Base-by-base conservation (phyloP, 2,113 vertebrate genomes). In the Paratilapia polleni region DNA sequence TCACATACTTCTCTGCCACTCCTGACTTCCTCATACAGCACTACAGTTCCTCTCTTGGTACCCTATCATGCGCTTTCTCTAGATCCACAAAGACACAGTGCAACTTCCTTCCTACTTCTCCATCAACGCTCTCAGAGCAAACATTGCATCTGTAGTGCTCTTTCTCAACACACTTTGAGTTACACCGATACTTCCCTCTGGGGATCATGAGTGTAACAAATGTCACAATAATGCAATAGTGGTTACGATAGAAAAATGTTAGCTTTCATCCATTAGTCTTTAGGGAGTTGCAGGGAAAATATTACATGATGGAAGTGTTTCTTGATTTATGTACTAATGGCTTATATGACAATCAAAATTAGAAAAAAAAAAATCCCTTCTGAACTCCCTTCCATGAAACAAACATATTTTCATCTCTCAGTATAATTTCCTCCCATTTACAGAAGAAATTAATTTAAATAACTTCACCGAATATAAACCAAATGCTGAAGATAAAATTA, bases 401-500 rank as follows among this genome's bases (percentile, higher is more conserved):
- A 34, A n/a, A 19, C n/a, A 8, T 19, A 5, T n/a, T 52, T 31
- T 54, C 52, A 34, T 79, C 22, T 70, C 5, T 28, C 26, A 47
- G 49, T 8, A 57, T 19, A 41, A 19, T 5, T 66, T 59, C 19
- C 26, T 56, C n/a, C 20, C 19, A 41, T 58, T 52, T 54, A 57
- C 38, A 41, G 22, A 58, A 61, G 38, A 31, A 22, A 70, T 19
- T 26, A 3, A 80, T 85, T 54, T 54, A 14, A 85, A 52, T 64
- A 59, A 38, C 60, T 38, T 64, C 41, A 17, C 17, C 41, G 1
- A 58, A 49, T 36, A 36, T 77, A 68, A 52, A 54, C 63, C 2
- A 66, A 11, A 38, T 81, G 54, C 78, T 60, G 59, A 66, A 76
- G 68, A 17, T 66, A 81, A 81, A 81, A 59, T 17, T n/a, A 77